A percentile compares a stretch with the other conserved stretches of the same genome.
These are phyloP conservation scores for Chiroxiphia lanceolata DNA, from an alignment of 2,797 vertebrate genomes.

Conservation along the genomic window DNA sequence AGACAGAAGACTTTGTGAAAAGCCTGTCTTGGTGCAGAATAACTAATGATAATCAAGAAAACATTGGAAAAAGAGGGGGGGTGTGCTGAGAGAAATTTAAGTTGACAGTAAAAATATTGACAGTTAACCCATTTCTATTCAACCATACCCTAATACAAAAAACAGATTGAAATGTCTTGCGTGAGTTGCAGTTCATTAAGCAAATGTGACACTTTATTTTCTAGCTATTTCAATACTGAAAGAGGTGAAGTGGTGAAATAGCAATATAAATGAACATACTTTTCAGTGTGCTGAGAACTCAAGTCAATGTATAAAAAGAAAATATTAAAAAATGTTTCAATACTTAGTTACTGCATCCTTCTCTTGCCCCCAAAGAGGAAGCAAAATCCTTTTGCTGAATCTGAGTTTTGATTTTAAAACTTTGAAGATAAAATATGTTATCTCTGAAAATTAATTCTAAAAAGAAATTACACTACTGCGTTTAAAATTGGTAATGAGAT, in stretches of 20 bases:
- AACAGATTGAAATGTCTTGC: constrained; percentile 71
- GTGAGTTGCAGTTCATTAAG: constrained; percentile 74
- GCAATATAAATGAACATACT: constrained; percentile 54
- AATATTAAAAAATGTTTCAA: constrained; percentile 16
- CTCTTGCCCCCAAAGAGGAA: not conserved
- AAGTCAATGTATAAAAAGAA: constrained; percentile 17
- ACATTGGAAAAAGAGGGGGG: constrained; percentile 10
- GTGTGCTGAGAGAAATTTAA: constrained; percentile 56
- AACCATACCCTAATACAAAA: constrained; percentile 57
- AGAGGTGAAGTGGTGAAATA: constrained; percentile 58
- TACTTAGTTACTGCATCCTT: not conserved
- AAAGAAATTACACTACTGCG: not conserved
- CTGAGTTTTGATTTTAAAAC: constrained; percentile 2
- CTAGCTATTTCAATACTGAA: constrained; percentile 52
- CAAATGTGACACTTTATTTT: constrained; percentile 77
- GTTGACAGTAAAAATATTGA: constrained; percentile 72
- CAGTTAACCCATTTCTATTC: constrained; percentile 70
- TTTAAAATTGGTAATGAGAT: not conserved
- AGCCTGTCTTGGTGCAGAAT: not conserved
- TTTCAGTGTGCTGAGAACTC: not conserved
- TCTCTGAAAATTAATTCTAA: constrained; percentile 34
- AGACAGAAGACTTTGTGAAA: not conserved
- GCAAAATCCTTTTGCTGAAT: not conserved
- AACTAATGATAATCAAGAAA: constrained; percentile 53
- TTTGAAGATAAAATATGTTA: not conserved